Evolutionary conservation across 2,113 vertebrate genomes (phyloP).

Genomic region (Saimiri boliviensis): DNA sequence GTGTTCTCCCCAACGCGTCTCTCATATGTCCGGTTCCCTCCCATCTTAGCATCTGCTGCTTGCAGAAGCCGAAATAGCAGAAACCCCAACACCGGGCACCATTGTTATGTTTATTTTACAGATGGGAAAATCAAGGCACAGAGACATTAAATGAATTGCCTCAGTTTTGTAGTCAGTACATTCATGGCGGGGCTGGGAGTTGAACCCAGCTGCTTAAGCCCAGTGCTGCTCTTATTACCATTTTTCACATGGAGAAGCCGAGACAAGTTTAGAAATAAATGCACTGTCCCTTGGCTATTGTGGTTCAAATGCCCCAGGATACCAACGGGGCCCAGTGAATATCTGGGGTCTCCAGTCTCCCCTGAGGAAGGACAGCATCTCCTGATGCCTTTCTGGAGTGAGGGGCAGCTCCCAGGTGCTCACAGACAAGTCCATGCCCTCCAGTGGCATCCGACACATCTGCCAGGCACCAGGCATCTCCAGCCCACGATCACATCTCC

Average conservation of each 20-base stretch:
- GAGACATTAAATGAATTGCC: background rate
- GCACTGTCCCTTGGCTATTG: background rate
- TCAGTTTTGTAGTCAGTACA: background rate
- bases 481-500: background rate
- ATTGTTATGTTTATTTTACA: background rate
- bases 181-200: background rate
- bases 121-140: background rate
- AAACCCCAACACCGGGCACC: background rate
- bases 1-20: background rate
- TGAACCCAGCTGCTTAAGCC: background rate
- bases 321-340: background rate
- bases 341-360: background rate
- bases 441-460: background rate
- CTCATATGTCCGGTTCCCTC: background rate
- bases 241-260: background rate
- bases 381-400: background rate
- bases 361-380: background rate
- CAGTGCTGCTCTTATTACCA: background rate
- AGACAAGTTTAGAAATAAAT: background rate
- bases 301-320: background rate
- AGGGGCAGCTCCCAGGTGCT: background rate
- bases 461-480: background rate
- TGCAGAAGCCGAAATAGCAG: background rate
- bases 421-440: background rate
- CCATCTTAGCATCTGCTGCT: background rate